Conservation (phyloP, 2,888 invertebrate species). For the Euclidia mi region DNA sequence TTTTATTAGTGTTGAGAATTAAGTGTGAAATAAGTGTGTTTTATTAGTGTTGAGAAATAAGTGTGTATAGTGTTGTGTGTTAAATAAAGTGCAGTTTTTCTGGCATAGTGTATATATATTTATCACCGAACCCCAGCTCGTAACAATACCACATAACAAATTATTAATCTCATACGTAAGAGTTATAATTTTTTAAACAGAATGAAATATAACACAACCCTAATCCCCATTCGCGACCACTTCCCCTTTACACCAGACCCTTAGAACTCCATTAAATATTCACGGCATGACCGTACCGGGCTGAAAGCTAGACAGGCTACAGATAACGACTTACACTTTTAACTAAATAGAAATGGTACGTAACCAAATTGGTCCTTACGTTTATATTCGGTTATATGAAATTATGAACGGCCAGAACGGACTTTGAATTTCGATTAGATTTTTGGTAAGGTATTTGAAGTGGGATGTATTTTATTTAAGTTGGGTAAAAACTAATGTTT, state of each 20-base stretch:
- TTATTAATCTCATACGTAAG: no score
- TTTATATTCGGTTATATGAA: slow-evolving; percentile 16
- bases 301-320: slow-evolving; percentile 50
- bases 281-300: slow-evolving; percentile 40
- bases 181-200: no score
- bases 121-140: no score
- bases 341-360: slow-evolving; percentile 35
- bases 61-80: no score
- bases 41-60: no score
- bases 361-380: slow-evolving; percentile 22
- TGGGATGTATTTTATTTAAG: neutral
- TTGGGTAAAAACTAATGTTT: no score
- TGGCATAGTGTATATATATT: no score
- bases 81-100: no score
- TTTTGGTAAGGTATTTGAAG: slow-evolving; percentile 2
- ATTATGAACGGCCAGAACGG: slow-evolving; percentile 12
- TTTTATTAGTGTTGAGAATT: no score
- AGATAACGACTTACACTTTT: slow-evolving; percentile 54
- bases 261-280: slow-evolving; percentile 46
- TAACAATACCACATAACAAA: no score
- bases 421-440: slow-evolving; percentile 11
- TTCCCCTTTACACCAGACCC: neutral
- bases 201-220: no score
- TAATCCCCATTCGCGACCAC: slow-evolving; percentile 13
- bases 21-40: no score